Evolutionary conservation across 2,797 vertebrate genomes (phyloP), one percentile per base, ranked within the genome.

Genomic region (Etheostoma perlongum): DNA sequence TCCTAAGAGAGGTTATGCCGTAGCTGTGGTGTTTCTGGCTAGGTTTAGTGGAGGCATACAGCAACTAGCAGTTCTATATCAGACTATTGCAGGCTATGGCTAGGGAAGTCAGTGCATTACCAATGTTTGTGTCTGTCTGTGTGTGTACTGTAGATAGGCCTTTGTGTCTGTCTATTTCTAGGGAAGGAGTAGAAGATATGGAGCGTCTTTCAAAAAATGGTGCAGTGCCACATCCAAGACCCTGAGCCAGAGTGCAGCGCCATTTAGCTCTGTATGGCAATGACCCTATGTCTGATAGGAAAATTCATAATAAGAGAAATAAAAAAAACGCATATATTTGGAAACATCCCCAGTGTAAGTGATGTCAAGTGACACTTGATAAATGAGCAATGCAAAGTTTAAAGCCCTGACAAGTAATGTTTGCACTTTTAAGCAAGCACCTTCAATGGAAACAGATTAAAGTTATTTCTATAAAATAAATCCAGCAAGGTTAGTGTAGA

Each of bases 51-150:
- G 54, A 76, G 63, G 72, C 84, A 72, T 58, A 74, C 9, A 18
- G 47, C 68, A 78, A 83, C 82, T 64, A 81, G 67, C 81, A 51
- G 81, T 71, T 80, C 61, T 74, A 13, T 89, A 87, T 91, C 82
- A 72, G 69, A 72, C 78, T 66, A 60, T 63, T 85, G 87, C 79
- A 90, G 87, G 73, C 83, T 49, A 55, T 69, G 80, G 73, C 78
- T 74, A 74, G 82, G 81, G 83, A 89, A 75, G 80, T 84, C 84
- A 84, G 30, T 73, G 72, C 47, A 67, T 79, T 72, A 60, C 23
- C 3, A 3, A 30, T 72, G 64, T 76, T 19, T 81, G 65, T 81
- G 14, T 42, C 30, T 54, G 58, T 72, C 65, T 78, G 71, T 13
- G 40, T 59, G 62, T 73, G 58, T 40, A 40, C 44, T 67, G 27